Evolutionary conservation across 64 coral and sea anemone species (phyloP).

Genomic region (Pocillopora damicornis): DNA sequence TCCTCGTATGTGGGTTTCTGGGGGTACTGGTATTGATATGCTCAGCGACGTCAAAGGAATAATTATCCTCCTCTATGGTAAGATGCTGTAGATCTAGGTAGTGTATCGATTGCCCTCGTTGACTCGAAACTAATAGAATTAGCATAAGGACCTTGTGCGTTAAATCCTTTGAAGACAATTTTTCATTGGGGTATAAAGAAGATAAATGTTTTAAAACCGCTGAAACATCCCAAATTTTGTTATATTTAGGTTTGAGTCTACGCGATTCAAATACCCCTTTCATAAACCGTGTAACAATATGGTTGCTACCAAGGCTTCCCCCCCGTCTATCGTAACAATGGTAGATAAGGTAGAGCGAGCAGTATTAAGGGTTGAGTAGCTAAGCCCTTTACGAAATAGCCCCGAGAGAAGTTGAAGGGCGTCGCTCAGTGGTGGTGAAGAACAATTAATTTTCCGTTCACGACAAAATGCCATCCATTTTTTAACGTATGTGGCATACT

Average conservation of each 20-base stretch:
- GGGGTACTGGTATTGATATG: neutral
- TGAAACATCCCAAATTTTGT: conserved; percentile 33
- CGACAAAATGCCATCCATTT: conserved; percentile 49
- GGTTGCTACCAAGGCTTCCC: conserved; percentile 27
- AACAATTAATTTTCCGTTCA: conserved; percentile 29
- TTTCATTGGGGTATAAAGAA: neutral
- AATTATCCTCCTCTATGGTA: conserved; percentile 3
- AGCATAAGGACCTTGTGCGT: too few relatives aligned
- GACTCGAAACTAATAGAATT: too few relatives aligned
- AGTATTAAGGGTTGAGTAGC: conserved; percentile 44
- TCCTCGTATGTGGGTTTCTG: too few relatives aligned
- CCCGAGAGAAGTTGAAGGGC: neutral
- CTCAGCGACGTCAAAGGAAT: conserved; percentile 14
- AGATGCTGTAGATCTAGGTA: neutral
- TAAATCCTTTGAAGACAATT: too few relatives aligned
- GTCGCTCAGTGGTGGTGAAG: conserved; percentile 18
- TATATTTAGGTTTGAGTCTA: conserved; percentile 31
- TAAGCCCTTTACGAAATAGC: conserved; percentile 25
- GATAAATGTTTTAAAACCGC: conserved; percentile 21
- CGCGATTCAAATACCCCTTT: conserved; percentile 20
- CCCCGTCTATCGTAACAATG: conserved; percentile 8
- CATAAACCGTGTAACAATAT: conserved; percentile 34
- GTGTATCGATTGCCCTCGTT: too few relatives aligned
- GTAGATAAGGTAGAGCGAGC: conserved; percentile 34
- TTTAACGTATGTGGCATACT: conserved; percentile 41